A percentile compares a stretch with the other conserved stretches of the same genome.
Conservation (phyloP, 2,113 vertebrate genomes). For the Cinclus cinclus region DNA sequence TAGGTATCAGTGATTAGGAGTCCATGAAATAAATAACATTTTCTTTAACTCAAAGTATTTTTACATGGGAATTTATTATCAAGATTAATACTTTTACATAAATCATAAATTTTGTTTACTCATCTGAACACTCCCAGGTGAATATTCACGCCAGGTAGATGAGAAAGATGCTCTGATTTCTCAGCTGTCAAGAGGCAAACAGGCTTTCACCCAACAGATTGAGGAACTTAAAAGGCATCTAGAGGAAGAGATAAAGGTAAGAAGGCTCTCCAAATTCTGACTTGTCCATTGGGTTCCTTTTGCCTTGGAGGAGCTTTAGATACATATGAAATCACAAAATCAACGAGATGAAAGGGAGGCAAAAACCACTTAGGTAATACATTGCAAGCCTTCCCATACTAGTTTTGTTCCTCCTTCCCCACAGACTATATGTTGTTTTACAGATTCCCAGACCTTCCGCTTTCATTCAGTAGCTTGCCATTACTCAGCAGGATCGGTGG, state of each 20-base stretch:
- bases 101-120: neutral
- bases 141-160: slow-evolving; percentile 40
- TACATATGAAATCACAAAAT: neutral
- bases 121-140: neutral
- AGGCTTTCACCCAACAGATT: slow-evolving; percentile 28
- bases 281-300: neutral
- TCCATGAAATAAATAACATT: neutral
- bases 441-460: neutral
- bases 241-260: slow-evolving; percentile 57
- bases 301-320: neutral
- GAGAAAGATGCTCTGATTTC: slow-evolving; percentile 41
- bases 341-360: neutral
- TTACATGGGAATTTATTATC: neutral
- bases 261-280: neutral
- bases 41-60: neutral
- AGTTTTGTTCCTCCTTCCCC: neutral
- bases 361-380: rapidly evolving
- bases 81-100: neutral
- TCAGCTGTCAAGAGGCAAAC: slow-evolving; percentile 11
- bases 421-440: neutral
- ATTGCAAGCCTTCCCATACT: neutral
- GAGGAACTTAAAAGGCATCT: slow-evolving; percentile 53
- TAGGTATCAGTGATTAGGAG: neutral
- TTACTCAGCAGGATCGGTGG: neutral
- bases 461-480: neutral